A percentile compares a stretch with the other conserved stretches of the same genome.
These are phyloP conservation scores for Mormyrops attenuatus DNA, from an alignment of 2,797 vertebrate genomes.

Conservation along the genomic window DNA sequence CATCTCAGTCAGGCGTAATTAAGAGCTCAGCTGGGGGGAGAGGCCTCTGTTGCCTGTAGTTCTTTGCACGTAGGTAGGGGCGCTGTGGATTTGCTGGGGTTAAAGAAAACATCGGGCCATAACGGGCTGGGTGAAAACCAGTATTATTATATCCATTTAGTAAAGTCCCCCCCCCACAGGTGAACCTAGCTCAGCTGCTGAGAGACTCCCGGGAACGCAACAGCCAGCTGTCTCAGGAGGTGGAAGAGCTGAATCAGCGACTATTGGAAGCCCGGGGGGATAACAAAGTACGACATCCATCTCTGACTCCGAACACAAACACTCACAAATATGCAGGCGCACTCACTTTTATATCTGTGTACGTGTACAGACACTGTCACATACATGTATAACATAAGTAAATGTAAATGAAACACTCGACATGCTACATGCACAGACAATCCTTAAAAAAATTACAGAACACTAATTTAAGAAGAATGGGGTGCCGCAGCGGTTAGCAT, in stretches of 20 bases:
- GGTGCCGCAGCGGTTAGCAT: neutral
- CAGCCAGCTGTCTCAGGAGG: slow-evolving; percentile 79
- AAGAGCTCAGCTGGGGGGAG: neutral
- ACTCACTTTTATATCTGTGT: neutral
- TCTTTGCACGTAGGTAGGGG: neutral
- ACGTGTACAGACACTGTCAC: neutral
- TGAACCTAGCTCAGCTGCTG: slow-evolving; percentile 84
- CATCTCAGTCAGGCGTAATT: neutral
- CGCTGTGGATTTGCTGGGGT: neutral
- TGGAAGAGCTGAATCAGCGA: slow-evolving; percentile 87
- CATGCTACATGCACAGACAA: neutral
- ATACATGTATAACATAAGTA: neutral
- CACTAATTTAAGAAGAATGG: neutral
- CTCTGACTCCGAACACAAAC: neutral
- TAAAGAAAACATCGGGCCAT: neutral
- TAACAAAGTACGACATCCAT: slow-evolving; percentile 76
- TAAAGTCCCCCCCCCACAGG: slow-evolving; percentile 53
- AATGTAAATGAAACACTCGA: neutral
- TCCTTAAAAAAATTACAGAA: neutral
- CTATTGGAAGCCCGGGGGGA: slow-evolving; percentile 88
- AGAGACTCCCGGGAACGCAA: slow-evolving; percentile 80
- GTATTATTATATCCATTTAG: neutral
- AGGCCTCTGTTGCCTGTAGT: neutral
- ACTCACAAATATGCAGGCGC: neutral
- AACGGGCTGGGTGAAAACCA: neutral